Conservation (phyloP, 2,113 vertebrate species). For the Caloenas nicobarica region DNA sequence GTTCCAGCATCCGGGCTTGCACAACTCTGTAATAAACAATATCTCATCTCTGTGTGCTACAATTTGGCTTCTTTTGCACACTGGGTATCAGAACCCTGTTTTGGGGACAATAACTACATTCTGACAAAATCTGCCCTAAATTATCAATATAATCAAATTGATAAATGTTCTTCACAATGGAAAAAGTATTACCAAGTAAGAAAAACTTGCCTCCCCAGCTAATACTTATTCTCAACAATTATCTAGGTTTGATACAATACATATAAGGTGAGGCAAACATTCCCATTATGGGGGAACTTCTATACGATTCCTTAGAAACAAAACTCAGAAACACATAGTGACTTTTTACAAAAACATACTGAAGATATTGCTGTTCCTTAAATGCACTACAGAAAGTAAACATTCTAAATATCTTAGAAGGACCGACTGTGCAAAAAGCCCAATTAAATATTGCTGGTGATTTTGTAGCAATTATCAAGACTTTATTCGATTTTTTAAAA, state of each 20-base stretch:
- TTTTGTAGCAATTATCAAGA: not conserved
- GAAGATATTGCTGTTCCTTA: not conserved
- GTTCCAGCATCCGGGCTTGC: too few relatives aligned
- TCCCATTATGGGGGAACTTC: not conserved
- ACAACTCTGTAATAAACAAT: too few relatives aligned
- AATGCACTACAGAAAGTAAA: not conserved
- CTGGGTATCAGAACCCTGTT: too few relatives aligned
- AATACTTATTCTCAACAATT: not conserved
- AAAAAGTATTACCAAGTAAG: not conserved
- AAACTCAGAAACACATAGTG: not conserved
- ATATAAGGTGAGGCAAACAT: not conserved
- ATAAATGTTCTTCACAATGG: not conserved
- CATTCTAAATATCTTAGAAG: not conserved
- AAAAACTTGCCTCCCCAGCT: not conserved
- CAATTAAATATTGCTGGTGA: not conserved
- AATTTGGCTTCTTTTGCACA: too few relatives aligned
- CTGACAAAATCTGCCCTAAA: not conserved
- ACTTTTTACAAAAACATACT: not conserved
- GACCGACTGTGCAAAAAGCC: not conserved
- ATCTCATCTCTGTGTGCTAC: too few relatives aligned
- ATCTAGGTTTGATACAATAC: not conserved
- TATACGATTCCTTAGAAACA: not conserved
- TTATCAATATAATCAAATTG: not conserved
- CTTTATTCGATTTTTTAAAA: not conserved
- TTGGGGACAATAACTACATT: not conserved